These are phyloP conservation scores for Bellardia pandia DNA, from an alignment of 2,888 invertebrate genomes.

Conservation along the genomic window DNA sequence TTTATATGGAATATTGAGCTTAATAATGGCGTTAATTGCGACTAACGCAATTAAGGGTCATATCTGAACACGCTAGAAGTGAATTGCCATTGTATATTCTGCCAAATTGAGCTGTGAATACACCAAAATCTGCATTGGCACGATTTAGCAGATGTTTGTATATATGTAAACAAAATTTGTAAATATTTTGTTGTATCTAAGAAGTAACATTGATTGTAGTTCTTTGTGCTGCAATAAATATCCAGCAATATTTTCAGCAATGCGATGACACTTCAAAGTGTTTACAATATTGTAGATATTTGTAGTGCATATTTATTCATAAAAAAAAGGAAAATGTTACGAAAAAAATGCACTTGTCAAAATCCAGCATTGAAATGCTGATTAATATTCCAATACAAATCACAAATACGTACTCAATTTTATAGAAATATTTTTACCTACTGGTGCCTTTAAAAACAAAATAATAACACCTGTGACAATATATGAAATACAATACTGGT, in stretches of 20 bases:
- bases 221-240: constrained; percentile 17
- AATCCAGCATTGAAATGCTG: constrained; percentile 5
- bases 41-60: no score
- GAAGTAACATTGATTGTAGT: neutral
- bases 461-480: constrained; percentile 52
- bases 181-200: neutral
- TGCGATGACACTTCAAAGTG: constrained; percentile 6
- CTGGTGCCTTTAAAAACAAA: constrained; percentile 18
- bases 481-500: constrained; percentile 25
- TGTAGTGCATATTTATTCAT: neutral
- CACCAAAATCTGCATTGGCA: no score
- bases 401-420: constrained; percentile 8
- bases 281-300: constrained; percentile 15
- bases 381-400: constrained; percentile 33
- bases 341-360: neutral
- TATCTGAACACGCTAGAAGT: no score
- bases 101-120: no score
- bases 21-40: no score
- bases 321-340: neutral
- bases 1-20: no score
- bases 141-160: no score
- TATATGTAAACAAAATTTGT: neutral
- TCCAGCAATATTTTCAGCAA: neutral
- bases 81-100: no score
- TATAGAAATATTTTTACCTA: constrained; percentile 36